Evolutionary conservation across 2,888 invertebrate species (phyloP).

Genomic region (Myathropa florea): DNA sequence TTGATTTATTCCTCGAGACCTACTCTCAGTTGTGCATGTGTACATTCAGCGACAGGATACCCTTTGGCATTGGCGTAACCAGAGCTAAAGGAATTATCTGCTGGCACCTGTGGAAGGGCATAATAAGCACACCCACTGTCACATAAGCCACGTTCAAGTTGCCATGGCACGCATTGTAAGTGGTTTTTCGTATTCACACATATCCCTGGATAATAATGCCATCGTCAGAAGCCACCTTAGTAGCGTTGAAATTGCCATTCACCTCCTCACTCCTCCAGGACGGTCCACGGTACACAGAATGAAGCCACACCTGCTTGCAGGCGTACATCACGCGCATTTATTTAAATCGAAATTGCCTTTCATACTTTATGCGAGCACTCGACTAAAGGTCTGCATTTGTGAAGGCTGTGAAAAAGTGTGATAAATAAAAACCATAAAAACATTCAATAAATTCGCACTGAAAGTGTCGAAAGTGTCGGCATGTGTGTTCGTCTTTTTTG

Average conservation of each 20-base stretch:
- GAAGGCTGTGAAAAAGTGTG: not conserved
- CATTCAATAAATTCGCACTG: not conserved
- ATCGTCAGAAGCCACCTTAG: slow-evolving; percentile 27
- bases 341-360: slow-evolving; percentile 66
- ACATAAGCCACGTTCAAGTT: slow-evolving; percentile 55
- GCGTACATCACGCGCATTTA: slow-evolving; percentile 48
- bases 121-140: slow-evolving; percentile 45
- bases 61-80: not conserved
- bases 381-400: not conserved
- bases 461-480: not conserved
- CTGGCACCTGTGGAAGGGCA: slow-evolving; percentile 21
- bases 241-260: slow-evolving; percentile 30
- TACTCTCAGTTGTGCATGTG: not conserved
- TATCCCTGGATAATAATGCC: slow-evolving; percentile 49
- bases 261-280: not conserved
- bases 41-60: not conserved
- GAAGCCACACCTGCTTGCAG: slow-evolving; percentile 41
- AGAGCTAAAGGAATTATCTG: slow-evolving; percentile 38
- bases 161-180: slow-evolving; percentile 53
- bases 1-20: slow-evolving; percentile 43
- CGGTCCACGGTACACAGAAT: not conserved
- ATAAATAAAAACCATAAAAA: not conserved
- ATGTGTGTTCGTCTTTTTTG: not conserved
- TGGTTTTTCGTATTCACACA: slow-evolving; percentile 54
- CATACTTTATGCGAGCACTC: not conserved